Conservation (phyloP, 2,888 invertebrate species). For the Spisula solida region DNA sequence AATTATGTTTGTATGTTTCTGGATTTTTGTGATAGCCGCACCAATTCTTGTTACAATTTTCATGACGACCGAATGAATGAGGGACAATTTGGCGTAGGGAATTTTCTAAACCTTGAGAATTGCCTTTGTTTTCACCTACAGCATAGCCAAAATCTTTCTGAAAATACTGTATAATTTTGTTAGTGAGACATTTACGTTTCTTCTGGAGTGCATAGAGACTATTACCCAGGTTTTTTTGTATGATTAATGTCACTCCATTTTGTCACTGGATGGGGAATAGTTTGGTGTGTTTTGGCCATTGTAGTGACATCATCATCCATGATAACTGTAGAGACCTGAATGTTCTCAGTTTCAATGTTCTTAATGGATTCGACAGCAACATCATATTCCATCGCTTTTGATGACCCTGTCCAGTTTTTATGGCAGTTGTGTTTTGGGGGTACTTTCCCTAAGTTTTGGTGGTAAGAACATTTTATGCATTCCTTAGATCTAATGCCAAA, state of each 20-base stretch:
- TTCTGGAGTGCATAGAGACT: slow-evolving; percentile 58
- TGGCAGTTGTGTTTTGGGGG: slow-evolving; percentile 40
- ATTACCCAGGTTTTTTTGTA: slow-evolving; percentile 51
- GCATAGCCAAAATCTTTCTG: slow-evolving; percentile 63
- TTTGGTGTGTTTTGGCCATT: slow-evolving; percentile 40
- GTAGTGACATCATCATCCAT: slow-evolving; percentile 68
- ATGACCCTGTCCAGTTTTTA: slow-evolving; percentile 51
- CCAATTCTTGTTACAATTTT: slow-evolving; percentile 30
- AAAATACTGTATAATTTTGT: slow-evolving; percentile 50
- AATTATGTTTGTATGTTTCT: slow-evolving; percentile 34
- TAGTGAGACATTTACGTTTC: slow-evolving; percentile 55
- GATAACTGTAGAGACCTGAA: slow-evolving; percentile 47
- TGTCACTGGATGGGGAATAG: slow-evolving; percentile 39
- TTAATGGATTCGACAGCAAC: slow-evolving; percentile 52
- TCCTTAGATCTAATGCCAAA: slow-evolving; percentile 36
- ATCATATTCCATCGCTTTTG: slow-evolving; percentile 66
- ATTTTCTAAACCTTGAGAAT: slow-evolving; percentile 32
- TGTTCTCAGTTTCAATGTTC: slow-evolving; percentile 49
- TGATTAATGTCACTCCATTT: slow-evolving; percentile 67
- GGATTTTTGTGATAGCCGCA: slow-evolving; percentile 40
- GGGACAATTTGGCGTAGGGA: slow-evolving; percentile 46
- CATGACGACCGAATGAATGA: slow-evolving; percentile 56
- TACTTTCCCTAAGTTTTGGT: neutral
- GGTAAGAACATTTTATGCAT: slow-evolving; percentile 38
- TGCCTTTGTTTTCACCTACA: slow-evolving; percentile 51